A percentile compares a stretch with the other conserved stretches of the same genome.
phyloP scores from a whole-genome alignment of 1,140 invertebrate genomes.

The Brachionus koreanus region DNA sequence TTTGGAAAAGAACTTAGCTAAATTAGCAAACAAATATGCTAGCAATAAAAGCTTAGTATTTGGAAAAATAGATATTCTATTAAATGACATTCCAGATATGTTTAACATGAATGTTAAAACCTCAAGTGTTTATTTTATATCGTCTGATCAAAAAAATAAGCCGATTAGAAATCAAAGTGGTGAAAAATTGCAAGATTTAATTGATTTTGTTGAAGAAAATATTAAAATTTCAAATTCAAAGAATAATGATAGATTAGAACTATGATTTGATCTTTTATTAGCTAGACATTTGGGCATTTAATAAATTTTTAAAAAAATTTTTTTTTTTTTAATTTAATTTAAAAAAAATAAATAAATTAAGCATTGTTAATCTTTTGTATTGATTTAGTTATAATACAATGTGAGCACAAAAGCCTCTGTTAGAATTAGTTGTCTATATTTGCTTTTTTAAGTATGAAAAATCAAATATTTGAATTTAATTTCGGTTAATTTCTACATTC shows the following conservation, averaged over 20 bases:
- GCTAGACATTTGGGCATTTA: not conserved
- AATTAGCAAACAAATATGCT: conserved; percentile 4
- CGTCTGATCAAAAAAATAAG: not conserved
- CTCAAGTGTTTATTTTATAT: not conserved
- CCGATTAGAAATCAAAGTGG: not conserved
- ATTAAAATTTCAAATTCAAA: not conserved
- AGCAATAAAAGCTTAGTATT: not conserved
- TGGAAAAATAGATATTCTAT: not conserved
- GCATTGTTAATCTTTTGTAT: not conserved
- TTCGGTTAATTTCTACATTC: not conserved
- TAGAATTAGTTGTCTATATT: not conserved
- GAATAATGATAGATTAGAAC: not conserved
- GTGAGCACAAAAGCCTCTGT: not conserved
- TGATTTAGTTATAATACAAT: not conserved
- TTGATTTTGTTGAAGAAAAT: conserved; percentile 3
- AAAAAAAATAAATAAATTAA: too few species aligned
- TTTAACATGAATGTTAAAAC: not conserved
- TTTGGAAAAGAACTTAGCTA: not conserved
- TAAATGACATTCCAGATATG: not conserved
- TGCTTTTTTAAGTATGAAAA: not conserved
- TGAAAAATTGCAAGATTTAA: not conserved
- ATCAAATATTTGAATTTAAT: not conserved
- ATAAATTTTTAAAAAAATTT: too few species aligned
- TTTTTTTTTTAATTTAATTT: too few species aligned
- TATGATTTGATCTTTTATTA: not conserved